Evolutionary conservation across 2,888 invertebrate genomes (phyloP).

Genomic region (Sminthurinus aureus): DNA sequence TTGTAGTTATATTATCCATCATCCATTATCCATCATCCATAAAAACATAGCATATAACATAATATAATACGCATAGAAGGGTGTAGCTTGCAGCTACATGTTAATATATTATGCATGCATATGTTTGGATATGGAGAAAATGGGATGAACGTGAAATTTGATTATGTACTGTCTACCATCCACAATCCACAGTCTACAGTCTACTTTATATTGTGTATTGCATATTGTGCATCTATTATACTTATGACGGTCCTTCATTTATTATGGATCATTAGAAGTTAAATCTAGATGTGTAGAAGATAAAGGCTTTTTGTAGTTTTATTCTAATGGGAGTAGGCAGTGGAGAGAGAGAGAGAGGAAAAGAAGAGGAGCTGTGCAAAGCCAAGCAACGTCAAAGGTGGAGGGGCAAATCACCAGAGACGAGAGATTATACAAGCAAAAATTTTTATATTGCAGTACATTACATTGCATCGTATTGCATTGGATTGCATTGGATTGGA

Average conservation of each 20-base stretch:
- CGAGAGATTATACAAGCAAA: neutral
- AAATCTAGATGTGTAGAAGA: neutral
- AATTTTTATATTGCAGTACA: conserved; percentile 5
- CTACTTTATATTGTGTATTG: neutral
- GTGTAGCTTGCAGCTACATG: no score
- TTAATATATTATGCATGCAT: no score
- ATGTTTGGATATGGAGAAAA: neutral
- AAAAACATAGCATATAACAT: no score
- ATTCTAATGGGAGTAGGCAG: no score
- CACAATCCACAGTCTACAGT: no score
- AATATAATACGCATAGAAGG: no score
- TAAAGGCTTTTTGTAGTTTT: neutral
- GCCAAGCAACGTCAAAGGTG: neutral
- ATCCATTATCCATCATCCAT: no score
- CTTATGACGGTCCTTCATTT: neutral
- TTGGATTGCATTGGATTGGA: neutral
- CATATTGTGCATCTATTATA: no score
- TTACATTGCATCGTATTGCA: neutral
- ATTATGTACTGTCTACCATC: neutral
- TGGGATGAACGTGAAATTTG: neutral
- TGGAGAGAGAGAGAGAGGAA: neutral
- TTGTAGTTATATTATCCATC: no score
- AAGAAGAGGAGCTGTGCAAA: neutral
- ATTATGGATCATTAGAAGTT: conserved; percentile 14
- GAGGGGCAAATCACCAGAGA: neutral